Evolutionary conservation across 2,113 vertebrate genomes (phyloP).

Genomic region (Stigmatopora nigra): DNA sequence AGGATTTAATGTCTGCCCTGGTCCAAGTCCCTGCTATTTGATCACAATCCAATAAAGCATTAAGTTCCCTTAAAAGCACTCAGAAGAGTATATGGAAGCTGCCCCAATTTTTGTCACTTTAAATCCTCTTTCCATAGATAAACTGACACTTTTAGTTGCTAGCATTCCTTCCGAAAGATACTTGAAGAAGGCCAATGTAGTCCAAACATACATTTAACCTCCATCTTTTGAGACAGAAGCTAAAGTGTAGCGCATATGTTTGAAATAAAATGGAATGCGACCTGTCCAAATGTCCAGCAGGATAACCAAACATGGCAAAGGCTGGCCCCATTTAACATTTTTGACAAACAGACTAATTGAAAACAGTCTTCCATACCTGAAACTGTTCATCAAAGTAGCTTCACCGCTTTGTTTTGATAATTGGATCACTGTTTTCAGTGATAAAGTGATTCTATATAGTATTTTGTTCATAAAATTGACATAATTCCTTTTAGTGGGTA

Average conservation of each 20-base stretch:
- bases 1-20: slow-evolving; percentile 41
- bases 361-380: slow-evolving; percentile 41
- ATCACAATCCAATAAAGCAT: slow-evolving; percentile 62
- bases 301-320: slow-evolving; percentile 48
- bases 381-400: slow-evolving; percentile 49
- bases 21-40: slow-evolving; percentile 46
- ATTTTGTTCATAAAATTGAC: background rate
- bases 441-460: background rate
- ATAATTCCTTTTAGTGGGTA: background rate
- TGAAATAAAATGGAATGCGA: slow-evolving; percentile 67
- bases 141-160: slow-evolving; percentile 5
- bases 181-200: slow-evolving; percentile 9
- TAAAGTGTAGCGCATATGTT: slow-evolving; percentile 47
- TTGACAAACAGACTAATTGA: slow-evolving; percentile 36
- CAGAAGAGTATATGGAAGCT: slow-evolving; percentile 29
- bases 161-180: slow-evolving; percentile 1
- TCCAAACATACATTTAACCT: slow-evolving; percentile 13
- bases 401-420: slow-evolving; percentile 20
- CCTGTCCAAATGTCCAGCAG: slow-evolving; percentile 47
- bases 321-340: slow-evolving; percentile 21
- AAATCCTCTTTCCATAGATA: slow-evolving; percentile 4
- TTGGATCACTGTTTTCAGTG: too few relatives aligned
- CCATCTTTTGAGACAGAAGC: slow-evolving; percentile 3
- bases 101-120: slow-evolving; percentile 28
- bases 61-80: slow-evolving; percentile 56